Percentiles rank a stretch among this genome's conserved stretches.
Conservation (phyloP, 2,113 vertebrate genomes). For the Calypte anna region DNA sequence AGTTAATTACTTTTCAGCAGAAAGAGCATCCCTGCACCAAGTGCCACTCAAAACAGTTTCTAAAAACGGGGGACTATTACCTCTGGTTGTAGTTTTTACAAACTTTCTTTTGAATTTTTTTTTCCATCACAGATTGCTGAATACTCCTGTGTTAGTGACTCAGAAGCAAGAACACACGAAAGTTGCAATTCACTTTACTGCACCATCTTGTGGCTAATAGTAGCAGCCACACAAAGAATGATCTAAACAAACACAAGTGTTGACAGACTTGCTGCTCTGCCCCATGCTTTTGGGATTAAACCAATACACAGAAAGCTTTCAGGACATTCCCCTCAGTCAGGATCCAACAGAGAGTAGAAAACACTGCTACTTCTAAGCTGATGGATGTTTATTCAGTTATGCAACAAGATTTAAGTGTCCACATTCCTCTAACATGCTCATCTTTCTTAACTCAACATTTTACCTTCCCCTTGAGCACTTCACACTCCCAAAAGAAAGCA, state of each 20-base stretch:
- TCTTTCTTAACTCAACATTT: background rate
- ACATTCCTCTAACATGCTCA: background rate
- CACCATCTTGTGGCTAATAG: slow-evolving; percentile 56
- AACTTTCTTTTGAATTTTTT: background rate
- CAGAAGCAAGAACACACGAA: background rate
- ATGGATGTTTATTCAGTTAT: background rate
- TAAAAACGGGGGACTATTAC: background rate
- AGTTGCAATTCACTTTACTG: slow-evolving; percentile 23
- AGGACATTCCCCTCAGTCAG: background rate
- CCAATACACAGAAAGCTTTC: accelerated
- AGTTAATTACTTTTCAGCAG: background rate
- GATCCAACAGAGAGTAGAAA: background rate
- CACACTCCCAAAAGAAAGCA: background rate
- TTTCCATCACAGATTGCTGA: background rate
- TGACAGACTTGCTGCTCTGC: background rate
- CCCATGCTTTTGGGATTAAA: background rate
- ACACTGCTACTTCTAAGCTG: accelerated
- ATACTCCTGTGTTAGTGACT: background rate
- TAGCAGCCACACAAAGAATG: background rate
- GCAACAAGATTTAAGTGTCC: background rate
- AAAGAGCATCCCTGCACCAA: background rate
- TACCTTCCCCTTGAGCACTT: background rate
- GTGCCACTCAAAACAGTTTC: background rate
- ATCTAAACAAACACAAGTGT: background rate
- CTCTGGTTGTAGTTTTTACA: background rate